A percentile compares a stretch with the other conserved stretches of the same genome.
Evolutionary conservation across 2,797 vertebrate genomes (phyloP).

Genomic region (Artibeus lituratus): DNA sequence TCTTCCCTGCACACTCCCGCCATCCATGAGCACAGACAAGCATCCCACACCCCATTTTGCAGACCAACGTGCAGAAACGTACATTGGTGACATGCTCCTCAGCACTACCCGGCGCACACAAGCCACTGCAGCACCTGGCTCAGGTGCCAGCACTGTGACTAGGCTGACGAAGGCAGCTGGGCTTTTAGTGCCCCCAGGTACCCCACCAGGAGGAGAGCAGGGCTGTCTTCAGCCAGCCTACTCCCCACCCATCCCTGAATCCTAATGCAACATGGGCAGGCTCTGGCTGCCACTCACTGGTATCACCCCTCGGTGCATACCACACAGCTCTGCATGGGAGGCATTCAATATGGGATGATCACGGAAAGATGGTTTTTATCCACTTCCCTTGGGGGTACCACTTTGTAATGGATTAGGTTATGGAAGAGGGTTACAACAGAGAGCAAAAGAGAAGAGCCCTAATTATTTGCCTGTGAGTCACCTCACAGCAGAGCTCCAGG

Average conservation of each 20-base stretch:
- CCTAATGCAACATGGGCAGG: neutral
- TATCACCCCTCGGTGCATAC: accelerated
- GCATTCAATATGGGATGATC: neutral
- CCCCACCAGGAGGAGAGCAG: neutral
- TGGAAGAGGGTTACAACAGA: neutral
- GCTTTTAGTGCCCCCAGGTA: neutral
- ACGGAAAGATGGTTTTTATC: neutral
- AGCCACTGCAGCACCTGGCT: neutral
- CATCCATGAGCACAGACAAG: neutral
- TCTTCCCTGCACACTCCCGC: neutral
- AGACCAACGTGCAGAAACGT: neutral
- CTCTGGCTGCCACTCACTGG: neutral
- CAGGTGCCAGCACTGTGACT: neutral
- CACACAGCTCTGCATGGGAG: neutral
- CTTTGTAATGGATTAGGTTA: neutral
- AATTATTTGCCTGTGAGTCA: slow-evolving; percentile 31
- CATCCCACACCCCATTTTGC: neutral
- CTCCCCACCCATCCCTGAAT: neutral
- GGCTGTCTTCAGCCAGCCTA: neutral
- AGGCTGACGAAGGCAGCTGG: neutral
- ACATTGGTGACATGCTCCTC: neutral
- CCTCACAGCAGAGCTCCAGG: neutral
- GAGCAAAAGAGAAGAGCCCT: neutral
- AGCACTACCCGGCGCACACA: neutral
- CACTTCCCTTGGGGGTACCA: neutral